phyloP scores from a whole-genome alignment of 1,140 invertebrate genomes.

The Bombus superbus region DNA sequence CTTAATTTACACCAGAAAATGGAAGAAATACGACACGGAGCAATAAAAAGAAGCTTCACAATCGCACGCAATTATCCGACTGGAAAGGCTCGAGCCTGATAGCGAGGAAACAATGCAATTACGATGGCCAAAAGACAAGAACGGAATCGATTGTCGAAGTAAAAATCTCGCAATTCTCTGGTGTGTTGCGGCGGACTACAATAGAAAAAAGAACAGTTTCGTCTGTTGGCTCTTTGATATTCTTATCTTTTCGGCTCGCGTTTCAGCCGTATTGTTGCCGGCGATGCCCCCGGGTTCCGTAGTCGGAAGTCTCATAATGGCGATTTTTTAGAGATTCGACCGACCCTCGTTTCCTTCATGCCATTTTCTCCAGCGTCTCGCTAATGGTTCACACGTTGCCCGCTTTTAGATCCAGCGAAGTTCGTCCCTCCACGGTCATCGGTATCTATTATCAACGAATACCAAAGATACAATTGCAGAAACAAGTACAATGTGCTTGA shows the following conservation, averaged over 20 bases:
- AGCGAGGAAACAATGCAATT: constrained; percentile 4
- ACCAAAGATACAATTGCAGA: constrained; percentile 37
- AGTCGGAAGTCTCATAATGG: constrained; percentile 59
- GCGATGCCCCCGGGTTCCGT: constrained; percentile 40
- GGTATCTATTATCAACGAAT: constrained; percentile 24
- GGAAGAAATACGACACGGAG: not conserved
- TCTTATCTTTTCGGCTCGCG: constrained; percentile 52
- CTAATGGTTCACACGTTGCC: constrained; percentile 53
- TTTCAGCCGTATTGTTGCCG: constrained; percentile 50
- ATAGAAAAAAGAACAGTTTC: constrained; percentile 32
- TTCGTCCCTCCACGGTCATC: not conserved
- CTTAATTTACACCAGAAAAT: not conserved
- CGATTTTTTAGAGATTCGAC: constrained; percentile 46
- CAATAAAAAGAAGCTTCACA: not conserved
- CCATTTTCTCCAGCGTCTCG: constrained; percentile 42
- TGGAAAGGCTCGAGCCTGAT: not conserved
- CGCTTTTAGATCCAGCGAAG: constrained; percentile 21
- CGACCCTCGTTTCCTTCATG: constrained; percentile 41
- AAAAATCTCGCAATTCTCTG: not conserved
- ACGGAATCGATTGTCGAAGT: constrained; percentile 18
- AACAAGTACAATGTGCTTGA: constrained; percentile 22
- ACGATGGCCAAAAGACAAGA: constrained; percentile 15
- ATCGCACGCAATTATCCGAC: not conserved
- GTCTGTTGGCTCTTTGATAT: constrained; percentile 54
- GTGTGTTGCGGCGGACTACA: constrained; percentile 33